Base-by-base conservation (phyloP, 1,140 invertebrate species). In the Pteromalus puparum region DNA sequence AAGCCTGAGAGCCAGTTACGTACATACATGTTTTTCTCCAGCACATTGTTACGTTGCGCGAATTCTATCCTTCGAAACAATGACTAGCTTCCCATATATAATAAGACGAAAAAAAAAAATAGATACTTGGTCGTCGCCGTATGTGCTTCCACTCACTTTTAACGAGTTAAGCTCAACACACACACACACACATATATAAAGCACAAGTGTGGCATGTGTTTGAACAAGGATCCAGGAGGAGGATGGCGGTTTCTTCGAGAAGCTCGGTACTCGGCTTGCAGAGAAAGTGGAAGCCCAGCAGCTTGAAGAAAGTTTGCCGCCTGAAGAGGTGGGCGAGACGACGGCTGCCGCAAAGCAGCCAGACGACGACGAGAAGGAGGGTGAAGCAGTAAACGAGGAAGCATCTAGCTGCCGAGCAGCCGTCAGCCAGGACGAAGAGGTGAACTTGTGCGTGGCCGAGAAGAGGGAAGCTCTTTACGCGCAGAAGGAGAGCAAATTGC, bases 241-340 rank as follows among this genome's bases (percentile, higher is more conserved):
- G 5, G 96, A 97, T 90, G 96, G 95, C 87, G 95, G 96, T 48
- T 97, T 97, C 89, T 97, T 97, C 89, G 96, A 97, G 89, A 96
- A 95, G 86, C 96, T 97, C 88, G 96, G 96, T 1, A 96, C 95
- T 0, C 91, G 96, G 21, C 90, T 97, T 46, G 95, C 95, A n/a
- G 95, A 96, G 90, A 94, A 94, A 84, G 92, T 86, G 18, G 87
- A 90, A 48, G 88, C 86, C 9, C 91, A 91, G 79, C 88, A 90
- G 53, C 85, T 87, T 15, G 87, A 85, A 21, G 91, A 92, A 84
- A 90, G 90, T 65, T 90, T 90, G 5, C 81, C 90, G 46, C 28
- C 70, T 1, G 68, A 85, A 81, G 90, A 91, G 75, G 82, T 87
- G n/a, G 82, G 88, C 15, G 92, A 93, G 84, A 89, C 90, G 80